These are phyloP conservation scores for Zhuqinia jingwanae DNA, from an alignment of 2,888 invertebrate genomes.

Conservation along the genomic window DNA sequence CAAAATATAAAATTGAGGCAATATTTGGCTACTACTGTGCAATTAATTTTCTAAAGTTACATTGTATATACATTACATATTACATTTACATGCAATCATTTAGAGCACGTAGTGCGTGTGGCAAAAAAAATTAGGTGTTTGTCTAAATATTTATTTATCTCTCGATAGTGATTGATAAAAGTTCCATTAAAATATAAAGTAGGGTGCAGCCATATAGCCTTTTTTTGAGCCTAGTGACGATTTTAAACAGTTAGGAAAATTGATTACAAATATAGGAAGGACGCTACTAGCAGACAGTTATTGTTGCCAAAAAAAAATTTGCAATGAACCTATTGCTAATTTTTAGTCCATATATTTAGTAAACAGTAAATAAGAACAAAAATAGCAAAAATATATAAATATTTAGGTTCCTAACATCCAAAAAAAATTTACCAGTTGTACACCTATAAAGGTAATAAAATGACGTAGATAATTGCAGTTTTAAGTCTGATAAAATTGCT, in stretches of 20 bases:
- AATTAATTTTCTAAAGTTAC: too few species aligned
- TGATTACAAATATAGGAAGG: slow-evolving; percentile 31
- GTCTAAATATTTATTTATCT: not conserved
- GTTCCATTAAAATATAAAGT: slow-evolving; percentile 26
- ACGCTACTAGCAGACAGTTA: too few species aligned
- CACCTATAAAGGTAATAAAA: not conserved
- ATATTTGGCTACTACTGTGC: too few species aligned
- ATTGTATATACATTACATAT: too few species aligned
- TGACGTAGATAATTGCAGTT: too few species aligned
- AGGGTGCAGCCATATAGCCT: slow-evolving; percentile 32
- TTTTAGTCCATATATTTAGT: slow-evolving; percentile 20
- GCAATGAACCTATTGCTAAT: not conserved
- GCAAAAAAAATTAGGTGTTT: not conserved
- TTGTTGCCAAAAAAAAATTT: too few species aligned
- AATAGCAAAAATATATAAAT: not conserved
- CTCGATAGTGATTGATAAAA: not conserved
- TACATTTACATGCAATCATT: too few species aligned
- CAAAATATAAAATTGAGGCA: too few species aligned
- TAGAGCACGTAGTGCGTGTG: too few species aligned
- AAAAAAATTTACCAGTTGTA: not conserved
- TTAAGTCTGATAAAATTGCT: too few species aligned
- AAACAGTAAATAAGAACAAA: slow-evolving; percentile 14
- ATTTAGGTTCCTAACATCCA: too few species aligned
- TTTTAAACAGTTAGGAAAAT: slow-evolving; percentile 5
- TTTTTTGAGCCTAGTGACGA: slow-evolving; percentile 15